Evolutionary conservation across 2,888 invertebrate species (phyloP).

Genomic region (Dryomyza anilis): DNA sequence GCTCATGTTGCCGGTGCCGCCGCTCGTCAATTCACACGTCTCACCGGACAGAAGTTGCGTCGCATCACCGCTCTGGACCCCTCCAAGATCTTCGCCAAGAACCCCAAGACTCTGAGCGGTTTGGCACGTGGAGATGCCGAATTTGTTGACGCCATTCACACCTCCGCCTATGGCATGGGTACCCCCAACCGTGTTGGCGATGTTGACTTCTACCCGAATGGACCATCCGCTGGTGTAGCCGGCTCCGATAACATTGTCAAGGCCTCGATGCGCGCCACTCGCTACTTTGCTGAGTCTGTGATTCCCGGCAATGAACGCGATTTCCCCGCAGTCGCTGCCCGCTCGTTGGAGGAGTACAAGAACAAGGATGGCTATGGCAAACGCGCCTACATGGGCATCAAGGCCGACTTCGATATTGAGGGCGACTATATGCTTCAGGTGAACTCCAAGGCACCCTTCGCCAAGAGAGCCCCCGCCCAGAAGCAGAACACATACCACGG

Average conservation of each 20-base stretch:
- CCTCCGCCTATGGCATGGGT: slow-evolving; percentile 53
- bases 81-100: slow-evolving; percentile 43
- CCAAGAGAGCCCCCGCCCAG: slow-evolving; percentile 48
- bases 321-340: slow-evolving; percentile 56
- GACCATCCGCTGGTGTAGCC: slow-evolving; percentile 45
- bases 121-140: slow-evolving; percentile 57
- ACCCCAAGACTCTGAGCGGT: slow-evolving; percentile 44
- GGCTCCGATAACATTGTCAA: slow-evolving; percentile 53
- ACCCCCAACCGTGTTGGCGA: slow-evolving; percentile 48
- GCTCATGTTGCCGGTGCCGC: slow-evolving; percentile 58
- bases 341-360: slow-evolving; percentile 50
- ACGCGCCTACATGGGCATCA: slow-evolving; percentile 56
- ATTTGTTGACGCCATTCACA: slow-evolving; percentile 58
- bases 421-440: slow-evolving; percentile 58
- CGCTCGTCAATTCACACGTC: slow-evolving; percentile 50
- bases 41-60: slow-evolving; percentile 51
- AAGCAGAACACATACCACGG: slow-evolving; percentile 44
- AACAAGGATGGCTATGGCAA: slow-evolving; percentile 51
- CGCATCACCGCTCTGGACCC: slow-evolving; percentile 59
- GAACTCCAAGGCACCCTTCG: slow-evolving; percentile 54
- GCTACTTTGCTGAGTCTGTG: slow-evolving; percentile 58
- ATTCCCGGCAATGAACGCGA: slow-evolving; percentile 54
- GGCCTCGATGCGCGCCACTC: slow-evolving; percentile 52
- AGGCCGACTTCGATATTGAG: slow-evolving; percentile 43
- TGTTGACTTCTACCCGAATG: slow-evolving; percentile 58